Conservation (phyloP, 2,888 invertebrate species). For the Drosophila ustulata region DNA sequence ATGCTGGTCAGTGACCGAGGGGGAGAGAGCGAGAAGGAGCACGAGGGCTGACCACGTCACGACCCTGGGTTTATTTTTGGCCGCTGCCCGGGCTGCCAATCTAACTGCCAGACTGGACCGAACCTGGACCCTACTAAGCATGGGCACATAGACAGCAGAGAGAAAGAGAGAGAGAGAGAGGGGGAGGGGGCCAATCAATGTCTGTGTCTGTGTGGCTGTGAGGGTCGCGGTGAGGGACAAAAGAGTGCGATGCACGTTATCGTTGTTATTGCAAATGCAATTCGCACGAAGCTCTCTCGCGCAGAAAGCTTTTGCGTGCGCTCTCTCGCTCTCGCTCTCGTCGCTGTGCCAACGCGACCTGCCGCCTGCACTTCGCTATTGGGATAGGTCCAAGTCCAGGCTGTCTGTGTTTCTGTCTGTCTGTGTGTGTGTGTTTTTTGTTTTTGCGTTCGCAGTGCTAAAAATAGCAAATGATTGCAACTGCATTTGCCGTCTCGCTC, state of each 20-base stretch:
- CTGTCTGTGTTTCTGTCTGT: conserved; percentile 27
- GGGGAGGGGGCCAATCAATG: conserved; percentile 53
- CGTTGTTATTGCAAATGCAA: conserved; percentile 32
- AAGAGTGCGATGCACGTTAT: conserved; percentile 27
- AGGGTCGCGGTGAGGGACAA: conserved; percentile 78
- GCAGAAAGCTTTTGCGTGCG: conserved; percentile 13
- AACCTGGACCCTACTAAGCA: no score
- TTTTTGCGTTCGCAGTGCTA: conserved; percentile 42
- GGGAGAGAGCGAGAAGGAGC: conserved; percentile 5
- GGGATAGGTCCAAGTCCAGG: conserved; percentile 76
- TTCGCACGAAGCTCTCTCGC: conserved; percentile 31
- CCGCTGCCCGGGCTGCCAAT: conserved; percentile 7
- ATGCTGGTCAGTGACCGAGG: conserved; percentile 28
- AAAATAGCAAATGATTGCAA: conserved; percentile 70
- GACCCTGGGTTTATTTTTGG: conserved; percentile 43
- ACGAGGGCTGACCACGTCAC: conserved; percentile 8
- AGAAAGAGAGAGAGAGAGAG: no score
- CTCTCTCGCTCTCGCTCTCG: conserved; percentile 27
- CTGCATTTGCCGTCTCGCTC: conserved; percentile 51
- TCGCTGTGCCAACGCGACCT: conserved; percentile 59
- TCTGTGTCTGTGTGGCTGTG: conserved; percentile 77
- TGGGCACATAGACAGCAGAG: no score
- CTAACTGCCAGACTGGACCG: conserved; percentile 1
- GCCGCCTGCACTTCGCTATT: conserved; percentile 60
- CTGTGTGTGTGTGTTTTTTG: conserved; percentile 14